phyloP scores from a whole-genome alignment of 2,888 invertebrate species.

The Matsumyia berberina region DNA sequence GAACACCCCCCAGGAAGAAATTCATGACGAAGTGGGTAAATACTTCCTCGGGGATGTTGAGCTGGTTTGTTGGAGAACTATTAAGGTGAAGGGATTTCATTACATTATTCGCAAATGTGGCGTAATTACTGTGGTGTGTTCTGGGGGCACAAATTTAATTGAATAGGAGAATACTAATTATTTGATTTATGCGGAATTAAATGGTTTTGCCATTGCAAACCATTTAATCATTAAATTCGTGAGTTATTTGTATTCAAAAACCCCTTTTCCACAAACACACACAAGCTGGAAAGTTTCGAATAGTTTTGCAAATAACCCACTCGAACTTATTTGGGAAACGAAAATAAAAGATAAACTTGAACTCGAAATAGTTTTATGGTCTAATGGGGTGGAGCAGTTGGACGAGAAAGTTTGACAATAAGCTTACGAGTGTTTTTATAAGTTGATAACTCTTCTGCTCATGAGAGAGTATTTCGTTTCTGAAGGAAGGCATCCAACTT shows the following conservation, averaged over 20 bases:
- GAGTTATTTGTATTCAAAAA: neutral
- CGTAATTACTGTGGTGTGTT: neutral
- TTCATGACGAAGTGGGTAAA: neutral
- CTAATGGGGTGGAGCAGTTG: conserved; percentile 4
- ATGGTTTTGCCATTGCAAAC: neutral
- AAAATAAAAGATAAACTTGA: conserved; percentile 27
- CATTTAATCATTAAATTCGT: too few species aligned
- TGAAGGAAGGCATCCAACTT: too few species aligned
- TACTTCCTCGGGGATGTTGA: neutral
- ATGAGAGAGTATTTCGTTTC: neutral
- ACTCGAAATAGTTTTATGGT: conserved; percentile 22
- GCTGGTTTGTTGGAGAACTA: too few species aligned
- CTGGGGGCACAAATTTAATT: conserved; percentile 29
- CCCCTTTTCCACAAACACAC: neutral
- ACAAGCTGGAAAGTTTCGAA: neutral
- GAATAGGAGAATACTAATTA: neutral
- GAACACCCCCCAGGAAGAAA: neutral
- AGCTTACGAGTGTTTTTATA: conserved; percentile 6
- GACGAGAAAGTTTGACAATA: conserved; percentile 18
- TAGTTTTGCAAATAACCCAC: neutral
- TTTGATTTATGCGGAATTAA: conserved; percentile 15
- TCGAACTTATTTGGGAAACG: neutral
- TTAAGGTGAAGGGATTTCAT: neutral
- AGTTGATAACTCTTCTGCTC: neutral
- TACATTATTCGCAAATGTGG: neutral